A percentile compares a stretch with the other conserved stretches of the same genome.
Evolutionary conservation across 1,140 invertebrate genomes (phyloP).

Genomic region (Hyphantria cunea): DNA sequence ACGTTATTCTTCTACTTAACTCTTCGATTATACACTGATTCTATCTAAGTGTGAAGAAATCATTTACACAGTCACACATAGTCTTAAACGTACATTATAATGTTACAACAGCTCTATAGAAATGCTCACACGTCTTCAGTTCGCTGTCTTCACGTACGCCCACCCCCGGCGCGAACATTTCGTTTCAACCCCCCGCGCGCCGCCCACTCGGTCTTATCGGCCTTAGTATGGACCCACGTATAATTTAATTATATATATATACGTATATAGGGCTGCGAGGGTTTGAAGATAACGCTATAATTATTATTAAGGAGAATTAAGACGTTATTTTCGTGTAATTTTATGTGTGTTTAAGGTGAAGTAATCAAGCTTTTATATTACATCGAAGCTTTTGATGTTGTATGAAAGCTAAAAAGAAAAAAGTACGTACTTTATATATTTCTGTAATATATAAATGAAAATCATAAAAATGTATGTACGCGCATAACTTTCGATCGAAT

Average conservation of each 20-base stretch:
- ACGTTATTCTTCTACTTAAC: too few species aligned
- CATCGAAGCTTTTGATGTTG: too few species aligned
- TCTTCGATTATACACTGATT: too few species aligned
- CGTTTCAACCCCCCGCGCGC: constrained; percentile 48
- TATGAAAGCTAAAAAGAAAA: too few species aligned
- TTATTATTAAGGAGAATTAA: constrained; percentile 25
- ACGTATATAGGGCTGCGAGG: constrained; percentile 9
- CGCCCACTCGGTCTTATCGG: constrained; percentile 62
- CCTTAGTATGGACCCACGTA: constrained; percentile 33
- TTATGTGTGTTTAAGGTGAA: background rate
- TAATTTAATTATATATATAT: constrained; percentile 40
- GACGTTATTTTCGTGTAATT: constrained; percentile 16
- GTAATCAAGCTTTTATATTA: too few species aligned
- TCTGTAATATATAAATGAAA: too few species aligned
- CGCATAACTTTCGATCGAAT: too few species aligned
- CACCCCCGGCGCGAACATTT: constrained; percentile 59
- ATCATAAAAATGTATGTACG: too few species aligned
- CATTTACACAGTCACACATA: too few species aligned
- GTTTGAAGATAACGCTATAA: constrained; percentile 25
- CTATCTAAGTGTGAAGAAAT: too few species aligned
- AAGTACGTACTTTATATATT: too few species aligned
- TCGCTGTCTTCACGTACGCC: constrained; percentile 72
- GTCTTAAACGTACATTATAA: background rate
- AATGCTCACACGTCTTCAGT: constrained; percentile 61
- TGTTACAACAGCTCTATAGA: constrained; percentile 46